Conservation (phyloP, 2,888 invertebrate species). For the Peribatodes rhomboidaria region DNA sequence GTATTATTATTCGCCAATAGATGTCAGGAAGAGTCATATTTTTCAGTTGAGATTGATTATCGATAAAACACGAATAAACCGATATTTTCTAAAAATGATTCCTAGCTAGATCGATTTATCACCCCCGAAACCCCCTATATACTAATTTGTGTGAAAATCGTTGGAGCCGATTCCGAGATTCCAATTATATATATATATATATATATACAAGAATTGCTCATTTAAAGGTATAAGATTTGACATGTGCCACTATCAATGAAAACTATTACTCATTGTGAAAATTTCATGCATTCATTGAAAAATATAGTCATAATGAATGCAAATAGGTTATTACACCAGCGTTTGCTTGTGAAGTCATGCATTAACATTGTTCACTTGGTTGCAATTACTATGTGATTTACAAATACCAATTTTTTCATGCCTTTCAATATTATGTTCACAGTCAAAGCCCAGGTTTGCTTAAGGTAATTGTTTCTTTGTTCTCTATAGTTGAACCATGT, state of each 20-base stretch:
- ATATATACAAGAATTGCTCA: too few species aligned
- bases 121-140: too few species aligned
- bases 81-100: too few species aligned
- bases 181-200: too few species aligned
- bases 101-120: too few species aligned
- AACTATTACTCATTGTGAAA: conserved; percentile 35
- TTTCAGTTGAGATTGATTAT: too few species aligned
- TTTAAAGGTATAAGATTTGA: too few species aligned
- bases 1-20: too few species aligned
- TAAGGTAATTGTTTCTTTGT: conserved; percentile 38
- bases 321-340: conserved; percentile 46
- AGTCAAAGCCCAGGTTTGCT: conserved; percentile 37
- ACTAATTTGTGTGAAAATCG: too few species aligned
- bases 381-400: conserved; percentile 44
- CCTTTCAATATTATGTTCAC: conserved; percentile 39
- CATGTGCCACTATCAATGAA: not conserved
- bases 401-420: conserved; percentile 43
- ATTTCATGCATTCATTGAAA: conserved; percentile 30
- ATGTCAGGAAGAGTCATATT: too few species aligned
- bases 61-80: too few species aligned
- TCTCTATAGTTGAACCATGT: conserved; percentile 30
- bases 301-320: conserved; percentile 51
- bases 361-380: conserved; percentile 53
- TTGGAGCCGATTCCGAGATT: too few species aligned
- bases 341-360: conserved; percentile 53